phyloP scores from a whole-genome alignment of 2,113 vertebrate genomes.

The Eulacestoma nigropectus region DNA sequence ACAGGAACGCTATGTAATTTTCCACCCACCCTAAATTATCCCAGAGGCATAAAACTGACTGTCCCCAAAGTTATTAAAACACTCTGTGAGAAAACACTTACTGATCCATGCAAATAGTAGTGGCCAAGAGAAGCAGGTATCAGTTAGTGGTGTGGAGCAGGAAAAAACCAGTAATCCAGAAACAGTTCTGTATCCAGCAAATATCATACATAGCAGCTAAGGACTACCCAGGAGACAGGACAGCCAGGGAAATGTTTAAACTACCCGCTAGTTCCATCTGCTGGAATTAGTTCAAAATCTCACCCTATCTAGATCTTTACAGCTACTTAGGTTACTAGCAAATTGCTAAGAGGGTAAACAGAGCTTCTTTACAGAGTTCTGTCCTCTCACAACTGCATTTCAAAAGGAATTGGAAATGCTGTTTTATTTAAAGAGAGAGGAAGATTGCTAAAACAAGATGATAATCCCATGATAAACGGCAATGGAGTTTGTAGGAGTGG shows the following conservation, averaged over 20 bases:
- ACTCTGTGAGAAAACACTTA: neutral
- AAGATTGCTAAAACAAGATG: neutral
- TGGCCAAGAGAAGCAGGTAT: neutral
- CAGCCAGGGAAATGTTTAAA: neutral
- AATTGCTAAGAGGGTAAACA: neutral
- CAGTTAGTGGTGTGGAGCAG: neutral
- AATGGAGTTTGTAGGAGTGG: neutral
- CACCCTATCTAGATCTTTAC: neutral
- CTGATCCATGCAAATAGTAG: neutral
- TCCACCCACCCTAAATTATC: neutral
- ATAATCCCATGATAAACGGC: neutral
- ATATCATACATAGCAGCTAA: neutral
- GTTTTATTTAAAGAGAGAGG: neutral
- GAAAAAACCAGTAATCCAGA: neutral
- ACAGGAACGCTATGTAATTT: constrained; percentile 24
- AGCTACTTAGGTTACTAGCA: constrained; percentile 12
- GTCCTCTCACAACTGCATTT: neutral
- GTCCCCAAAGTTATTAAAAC: neutral
- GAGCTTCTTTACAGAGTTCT: neutral
- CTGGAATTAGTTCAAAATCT: constrained; percentile 51
- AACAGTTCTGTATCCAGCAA: neutral
- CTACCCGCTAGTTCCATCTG: constrained; percentile 21
- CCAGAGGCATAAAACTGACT: neutral
- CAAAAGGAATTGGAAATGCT: neutral
- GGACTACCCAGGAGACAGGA: neutral